Conservation (phyloP, 2,797 vertebrate genomes). For the Pangasius mekongensis region DNA sequence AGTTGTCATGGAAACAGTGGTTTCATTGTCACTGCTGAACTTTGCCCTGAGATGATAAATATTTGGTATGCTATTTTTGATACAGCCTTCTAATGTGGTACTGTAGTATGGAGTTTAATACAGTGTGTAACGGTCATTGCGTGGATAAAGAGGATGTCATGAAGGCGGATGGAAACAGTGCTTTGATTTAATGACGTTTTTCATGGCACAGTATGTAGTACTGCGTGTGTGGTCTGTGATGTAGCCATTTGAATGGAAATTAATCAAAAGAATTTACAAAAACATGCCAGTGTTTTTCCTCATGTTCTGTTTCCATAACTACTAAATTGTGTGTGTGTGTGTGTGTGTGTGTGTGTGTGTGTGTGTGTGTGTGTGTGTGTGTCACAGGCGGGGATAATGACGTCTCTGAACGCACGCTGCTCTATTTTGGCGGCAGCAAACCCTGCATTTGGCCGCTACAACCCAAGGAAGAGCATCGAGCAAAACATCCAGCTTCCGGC, state of each 20-base stretch:
- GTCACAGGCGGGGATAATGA: constrained; percentile 87
- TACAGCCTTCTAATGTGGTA: neutral
- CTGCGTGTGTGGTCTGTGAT: neutral
- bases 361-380: neutral
- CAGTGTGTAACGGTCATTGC: neutral
- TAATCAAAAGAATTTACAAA: neutral
- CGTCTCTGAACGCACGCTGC: constrained; percentile 91
- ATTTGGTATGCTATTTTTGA: neutral
- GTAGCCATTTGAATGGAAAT: neutral
- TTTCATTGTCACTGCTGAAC: neutral
- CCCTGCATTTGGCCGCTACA: constrained; percentile 90
- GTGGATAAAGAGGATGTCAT: neutral
- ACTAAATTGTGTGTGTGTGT: neutral
- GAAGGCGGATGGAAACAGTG: neutral
- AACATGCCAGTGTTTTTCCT: no score
- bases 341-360: neutral
- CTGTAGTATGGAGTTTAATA: neutral
- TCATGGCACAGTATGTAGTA: neutral
- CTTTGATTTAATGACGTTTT: neutral
- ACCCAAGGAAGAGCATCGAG: constrained; percentile 85
- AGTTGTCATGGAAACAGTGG: neutral
- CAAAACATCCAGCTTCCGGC: constrained; percentile 92
- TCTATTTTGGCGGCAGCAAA: constrained; percentile 91
- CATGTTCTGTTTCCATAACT: neutral
- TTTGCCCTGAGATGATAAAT: neutral